Base-by-base conservation (phyloP, 2,888 invertebrate genomes). In the Ypsolopha sequella region DNA sequence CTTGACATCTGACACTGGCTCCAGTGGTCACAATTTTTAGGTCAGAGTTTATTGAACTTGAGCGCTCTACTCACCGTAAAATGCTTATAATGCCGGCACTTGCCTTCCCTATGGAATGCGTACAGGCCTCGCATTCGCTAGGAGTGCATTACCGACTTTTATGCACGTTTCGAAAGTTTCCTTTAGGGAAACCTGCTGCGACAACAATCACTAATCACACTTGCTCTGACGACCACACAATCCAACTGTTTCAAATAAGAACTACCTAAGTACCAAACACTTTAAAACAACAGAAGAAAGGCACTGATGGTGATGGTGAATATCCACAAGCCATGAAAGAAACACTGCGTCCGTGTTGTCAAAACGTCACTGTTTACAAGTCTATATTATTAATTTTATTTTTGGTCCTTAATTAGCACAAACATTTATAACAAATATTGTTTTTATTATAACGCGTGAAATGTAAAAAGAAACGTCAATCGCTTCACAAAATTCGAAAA, bases 151-250 rank as follows among this genome's bases (percentile, higher is more conserved):
- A 84, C 76, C 80, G 75, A 80, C 80, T 82, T 80, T 80, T 80
- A 81, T 81, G 78, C 80, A 81, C 80, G 79, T 81, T 85, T 80
- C 75, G 82, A 84, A 85, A 84, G 81, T 84, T 80, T 80, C 80
- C 84, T 75, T 68, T 68, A 74, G 73, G 77, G 79, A 82, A 86
- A 84, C 84, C 80, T 76, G 85, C 80, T 78, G 79, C 80, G 81
- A 80, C 82, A 82, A 85, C 85, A 86, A 84, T 85, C 84, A 85
- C 85, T 84, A 80, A 75, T 79, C 74, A 80, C 81, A 84, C 76
- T 77, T 36, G 47, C 47, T 9, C 14, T 47, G 24, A 47, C 10
- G 52, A 53, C 50, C 50, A 55, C 52, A 51, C 35, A 46, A 55
- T 55, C 54, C 52, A 51, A 52, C 3, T 39, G 49, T 49, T 49